phyloP scores from a whole-genome alignment of 2,888 invertebrate species.

The Cataglyphis rosenhaueri region DNA sequence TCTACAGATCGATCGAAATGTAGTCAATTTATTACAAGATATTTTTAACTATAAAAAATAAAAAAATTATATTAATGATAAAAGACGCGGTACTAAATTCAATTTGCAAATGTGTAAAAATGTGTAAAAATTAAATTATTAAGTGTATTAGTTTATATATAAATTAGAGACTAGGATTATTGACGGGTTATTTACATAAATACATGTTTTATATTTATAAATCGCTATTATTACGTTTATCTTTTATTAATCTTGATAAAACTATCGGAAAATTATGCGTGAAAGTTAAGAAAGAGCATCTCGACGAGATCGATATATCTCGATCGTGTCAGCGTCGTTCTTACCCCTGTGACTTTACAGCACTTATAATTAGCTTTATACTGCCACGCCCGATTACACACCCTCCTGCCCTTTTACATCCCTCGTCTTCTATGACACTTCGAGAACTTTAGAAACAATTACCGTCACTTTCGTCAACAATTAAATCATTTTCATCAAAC shows the following conservation, averaged over 20 bases:
- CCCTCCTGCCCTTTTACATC: conserved; percentile 60
- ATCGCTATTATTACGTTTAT: conserved; percentile 37
- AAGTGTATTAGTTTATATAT: background rate
- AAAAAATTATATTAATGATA: background rate
- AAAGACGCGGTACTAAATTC: background rate
- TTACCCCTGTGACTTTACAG: conserved; percentile 63
- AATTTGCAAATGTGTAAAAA: background rate
- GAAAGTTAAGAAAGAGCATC: background rate
- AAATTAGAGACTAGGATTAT: background rate
- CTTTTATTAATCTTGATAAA: conserved; percentile 43
- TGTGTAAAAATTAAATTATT: background rate
- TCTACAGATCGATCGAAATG: background rate
- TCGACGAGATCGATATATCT: conserved; percentile 11
- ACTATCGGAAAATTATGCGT: conserved; percentile 9
- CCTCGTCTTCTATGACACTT: conserved; percentile 19
- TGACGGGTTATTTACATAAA: conserved; percentile 18
- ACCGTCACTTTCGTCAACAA: background rate
- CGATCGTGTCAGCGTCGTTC: conserved; percentile 33
- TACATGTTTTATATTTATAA: conserved; percentile 36
- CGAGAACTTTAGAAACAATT: conserved; percentile 8
- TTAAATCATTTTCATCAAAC: conserved; percentile 12
- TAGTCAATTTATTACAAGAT: background rate
- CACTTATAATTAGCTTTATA: conserved; percentile 76
- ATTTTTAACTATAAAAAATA: background rate
- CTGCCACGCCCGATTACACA: conserved; percentile 78